phyloP scores from a whole-genome alignment of 2,113 vertebrate genomes.

The Hippopotamus amphibius region DNA sequence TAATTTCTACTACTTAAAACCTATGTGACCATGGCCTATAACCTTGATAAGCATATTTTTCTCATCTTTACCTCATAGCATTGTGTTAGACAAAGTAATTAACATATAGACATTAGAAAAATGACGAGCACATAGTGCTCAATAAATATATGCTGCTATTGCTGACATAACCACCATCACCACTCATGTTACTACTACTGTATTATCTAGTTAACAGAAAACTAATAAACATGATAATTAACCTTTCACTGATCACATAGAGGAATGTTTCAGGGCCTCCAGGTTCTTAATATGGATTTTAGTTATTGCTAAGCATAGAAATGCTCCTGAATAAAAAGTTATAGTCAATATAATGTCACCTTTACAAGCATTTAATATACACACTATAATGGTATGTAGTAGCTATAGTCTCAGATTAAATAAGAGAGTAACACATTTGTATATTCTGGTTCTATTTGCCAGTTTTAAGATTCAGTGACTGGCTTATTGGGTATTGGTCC shows the following conservation, averaged over 20 bases:
- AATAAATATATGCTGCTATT: neutral
- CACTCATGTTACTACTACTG: neutral
- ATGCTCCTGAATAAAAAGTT: neutral
- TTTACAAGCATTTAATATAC: neutral
- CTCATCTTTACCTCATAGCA: neutral
- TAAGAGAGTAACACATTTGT: neutral
- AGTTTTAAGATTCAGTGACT: neutral
- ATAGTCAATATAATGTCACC: neutral
- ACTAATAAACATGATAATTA: neutral
- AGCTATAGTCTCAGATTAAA: neutral
- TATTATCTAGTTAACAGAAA: neutral
- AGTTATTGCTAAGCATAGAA: neutral
- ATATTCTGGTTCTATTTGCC: neutral
- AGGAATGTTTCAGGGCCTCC: neutral
- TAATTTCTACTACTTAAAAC: neutral
- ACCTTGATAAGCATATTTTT: neutral
- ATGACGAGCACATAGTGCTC: neutral
- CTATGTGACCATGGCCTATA: neutral
- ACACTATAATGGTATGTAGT: neutral
- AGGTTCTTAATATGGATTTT: neutral
- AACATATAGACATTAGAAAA: slow-evolving; percentile 33
- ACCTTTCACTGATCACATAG: neutral
- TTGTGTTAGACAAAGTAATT: neutral
- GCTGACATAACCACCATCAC: neutral
- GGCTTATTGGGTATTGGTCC: neutral